Base-by-base conservation (phyloP, 2,888 invertebrate species). In the Plemyria rubiginata region DNA sequence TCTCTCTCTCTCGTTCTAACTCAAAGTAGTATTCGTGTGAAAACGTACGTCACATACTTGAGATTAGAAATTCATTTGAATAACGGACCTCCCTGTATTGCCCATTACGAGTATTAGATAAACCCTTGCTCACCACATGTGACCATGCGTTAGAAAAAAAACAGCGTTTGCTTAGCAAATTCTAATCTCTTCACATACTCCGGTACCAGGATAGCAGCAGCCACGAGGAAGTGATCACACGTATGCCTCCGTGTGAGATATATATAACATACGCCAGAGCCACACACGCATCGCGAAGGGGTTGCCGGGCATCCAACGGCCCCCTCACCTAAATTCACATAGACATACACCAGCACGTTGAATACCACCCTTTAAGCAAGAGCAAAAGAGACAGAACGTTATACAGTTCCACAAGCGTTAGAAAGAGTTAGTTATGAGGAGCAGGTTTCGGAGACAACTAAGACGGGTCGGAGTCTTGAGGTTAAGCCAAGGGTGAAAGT, bases 141-240 rank as follows among this genome's bases (percentile, higher is more conserved):
- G 79, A 70, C 60, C 65, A 69, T 76, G 78, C 84, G 81, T 91
- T 89, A 90, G 88, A 91, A 90, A 92, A 88, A 90, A 87, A 86
- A 76, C 79, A 82, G 80, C 88, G 83, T 90, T 90, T 86, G 89
- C 86, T 92, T 87, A 91, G 92, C 85, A 92, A 92, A 89, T 92
- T 92, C 92, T 92, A 92, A 92, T 92, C 92, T 92, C 88, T 86
- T 84, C 92, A 92, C 92, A 92, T 92, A 92, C 91, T 92, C 89
- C 74, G 79, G 76, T 86, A 92, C 91, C 82, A 91, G 89, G 91
- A 77, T 69, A 75, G 67, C 88, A 92, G 85, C 77, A 86, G 62
- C 65, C 60, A 62, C 69, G 68, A 88, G 88, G 87, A 88, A 84
- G 82, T 83, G 67, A 67, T 75, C 74, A 73, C 84, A 88, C 86